These are phyloP conservation scores for Salvator merianae DNA, from an alignment of 2,113 vertebrate species.

Conservation along the genomic window DNA sequence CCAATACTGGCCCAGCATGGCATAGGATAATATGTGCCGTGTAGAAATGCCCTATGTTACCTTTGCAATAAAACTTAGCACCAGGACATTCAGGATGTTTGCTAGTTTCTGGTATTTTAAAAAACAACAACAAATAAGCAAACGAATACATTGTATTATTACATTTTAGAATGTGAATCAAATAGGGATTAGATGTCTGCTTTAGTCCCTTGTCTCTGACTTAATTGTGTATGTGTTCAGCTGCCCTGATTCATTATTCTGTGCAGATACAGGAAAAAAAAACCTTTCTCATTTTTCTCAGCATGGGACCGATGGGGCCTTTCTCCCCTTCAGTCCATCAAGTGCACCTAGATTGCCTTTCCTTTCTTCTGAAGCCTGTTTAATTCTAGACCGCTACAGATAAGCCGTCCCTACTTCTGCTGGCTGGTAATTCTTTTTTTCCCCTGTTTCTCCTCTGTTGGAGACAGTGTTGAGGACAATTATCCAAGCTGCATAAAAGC, in stretches of 20 bases:
- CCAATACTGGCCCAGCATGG: too few relatives aligned
- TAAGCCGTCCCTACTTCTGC: not conserved
- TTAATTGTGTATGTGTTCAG: not conserved
- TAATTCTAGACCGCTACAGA: not conserved
- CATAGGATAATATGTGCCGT: too few relatives aligned
- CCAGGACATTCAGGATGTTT: not conserved
- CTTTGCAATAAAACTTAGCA: not conserved
- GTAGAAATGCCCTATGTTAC: not conserved
- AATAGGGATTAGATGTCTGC: not conserved
- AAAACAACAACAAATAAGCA: not conserved
- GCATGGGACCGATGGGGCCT: not conserved
- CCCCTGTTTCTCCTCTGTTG: slow-evolving; percentile 14
- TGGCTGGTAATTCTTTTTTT: not conserved
- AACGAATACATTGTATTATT: not conserved
- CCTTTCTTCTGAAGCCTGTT: not conserved
- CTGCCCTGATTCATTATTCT: not conserved
- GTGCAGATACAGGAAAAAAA: accelerated
- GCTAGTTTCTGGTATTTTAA: not conserved
- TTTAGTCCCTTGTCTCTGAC: not conserved
- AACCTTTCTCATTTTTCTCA: not conserved
- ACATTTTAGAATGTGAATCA: not conserved
- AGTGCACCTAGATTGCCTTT: not conserved
- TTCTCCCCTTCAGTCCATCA: not conserved
- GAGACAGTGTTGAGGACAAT: slow-evolving; percentile 5
- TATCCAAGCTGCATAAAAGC: slow-evolving; percentile 39